Evolutionary conservation across 2,888 invertebrate genomes (phyloP).

Genomic region (Electrophaes corylata): DNA sequence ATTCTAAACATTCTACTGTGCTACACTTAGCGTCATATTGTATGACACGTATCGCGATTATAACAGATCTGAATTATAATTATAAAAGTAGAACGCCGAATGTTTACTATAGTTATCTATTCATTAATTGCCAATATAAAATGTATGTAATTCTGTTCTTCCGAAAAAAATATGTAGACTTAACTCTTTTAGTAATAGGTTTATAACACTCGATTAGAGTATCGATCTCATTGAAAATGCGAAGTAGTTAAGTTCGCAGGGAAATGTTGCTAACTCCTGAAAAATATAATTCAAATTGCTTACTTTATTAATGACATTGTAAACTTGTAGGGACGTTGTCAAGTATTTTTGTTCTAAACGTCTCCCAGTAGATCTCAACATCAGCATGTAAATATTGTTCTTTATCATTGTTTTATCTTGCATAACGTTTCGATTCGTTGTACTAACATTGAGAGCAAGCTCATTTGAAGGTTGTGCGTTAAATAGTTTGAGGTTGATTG

Average conservation of each 20-base stretch:
- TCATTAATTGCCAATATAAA: constrained; percentile 38
- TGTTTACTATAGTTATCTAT: constrained; percentile 13
- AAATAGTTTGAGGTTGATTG: constrained; percentile 66
- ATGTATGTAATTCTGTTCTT: constrained; percentile 44
- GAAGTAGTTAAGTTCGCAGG: constrained; percentile 49
- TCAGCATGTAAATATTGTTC: constrained; percentile 53
- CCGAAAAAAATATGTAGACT: constrained; percentile 40
- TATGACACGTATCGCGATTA: constrained; percentile 28
- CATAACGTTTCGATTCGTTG: constrained; percentile 44
- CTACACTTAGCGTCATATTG: constrained; percentile 23
- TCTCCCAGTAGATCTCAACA: constrained; percentile 52
- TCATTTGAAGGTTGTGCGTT: constrained; percentile 77
- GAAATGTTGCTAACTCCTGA: constrained; percentile 75
- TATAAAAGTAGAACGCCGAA: constrained; percentile 10
- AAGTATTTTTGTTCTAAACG: constrained; percentile 38
- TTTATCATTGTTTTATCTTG: constrained; percentile 37
- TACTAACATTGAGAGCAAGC: constrained; percentile 53
- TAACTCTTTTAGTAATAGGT: constrained; percentile 63
- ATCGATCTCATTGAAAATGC: constrained; percentile 69
- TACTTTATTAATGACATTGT: constrained; percentile 26
- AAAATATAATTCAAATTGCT: constrained; percentile 21
- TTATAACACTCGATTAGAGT: constrained; percentile 59
- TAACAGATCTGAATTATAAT: constrained; percentile 20
- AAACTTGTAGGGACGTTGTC: constrained; percentile 38
- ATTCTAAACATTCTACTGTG: constrained; percentile 15